phyloP scores from a whole-genome alignment of 2,113 vertebrate genomes.

The Zapus hudsonius region DNA sequence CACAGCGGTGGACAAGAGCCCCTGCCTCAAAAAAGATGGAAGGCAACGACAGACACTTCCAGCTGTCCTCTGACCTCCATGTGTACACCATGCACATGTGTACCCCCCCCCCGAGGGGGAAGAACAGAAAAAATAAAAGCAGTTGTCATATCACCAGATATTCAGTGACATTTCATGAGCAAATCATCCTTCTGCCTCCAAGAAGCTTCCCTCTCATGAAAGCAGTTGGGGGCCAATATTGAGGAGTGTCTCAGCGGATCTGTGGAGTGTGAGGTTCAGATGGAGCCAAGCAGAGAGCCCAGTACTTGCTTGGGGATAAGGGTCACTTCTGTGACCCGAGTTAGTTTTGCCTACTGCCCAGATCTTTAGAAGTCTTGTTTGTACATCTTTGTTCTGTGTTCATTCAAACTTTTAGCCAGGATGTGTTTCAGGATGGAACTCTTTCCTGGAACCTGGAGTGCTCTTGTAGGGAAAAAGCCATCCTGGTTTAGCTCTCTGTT shows the following conservation, averaged over 20 bases:
- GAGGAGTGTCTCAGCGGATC: rapidly evolving
- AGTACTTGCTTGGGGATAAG: not conserved
- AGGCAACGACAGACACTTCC: too few relatives aligned
- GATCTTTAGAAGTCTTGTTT: not conserved
- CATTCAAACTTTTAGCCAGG: not conserved
- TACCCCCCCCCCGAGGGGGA: too few relatives aligned
- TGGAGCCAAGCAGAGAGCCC: not conserved
- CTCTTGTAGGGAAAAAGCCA: not conserved
- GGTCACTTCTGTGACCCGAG: not conserved
- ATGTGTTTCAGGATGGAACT: not conserved
- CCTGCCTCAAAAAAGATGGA: too few relatives aligned
- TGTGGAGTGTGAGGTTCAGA: not conserved
- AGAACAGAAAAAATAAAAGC: conserved; percentile 48
- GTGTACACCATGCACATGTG: too few relatives aligned
- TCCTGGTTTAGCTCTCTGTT: not conserved
- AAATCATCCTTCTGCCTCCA: not conserved
- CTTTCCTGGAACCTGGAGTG: not conserved
- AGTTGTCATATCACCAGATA: not conserved
- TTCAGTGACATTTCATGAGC: not conserved
- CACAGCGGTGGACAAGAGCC: too few relatives aligned
- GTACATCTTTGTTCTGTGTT: not conserved
- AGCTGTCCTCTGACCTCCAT: too few relatives aligned
- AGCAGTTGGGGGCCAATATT: not conserved
- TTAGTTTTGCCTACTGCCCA: not conserved
- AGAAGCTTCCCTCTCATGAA: not conserved